A percentile compares a stretch with the other conserved stretches of the same genome.
phyloP scores from a whole-genome alignment of 2,113 vertebrate species.

The Glareola pratincola region DNA sequence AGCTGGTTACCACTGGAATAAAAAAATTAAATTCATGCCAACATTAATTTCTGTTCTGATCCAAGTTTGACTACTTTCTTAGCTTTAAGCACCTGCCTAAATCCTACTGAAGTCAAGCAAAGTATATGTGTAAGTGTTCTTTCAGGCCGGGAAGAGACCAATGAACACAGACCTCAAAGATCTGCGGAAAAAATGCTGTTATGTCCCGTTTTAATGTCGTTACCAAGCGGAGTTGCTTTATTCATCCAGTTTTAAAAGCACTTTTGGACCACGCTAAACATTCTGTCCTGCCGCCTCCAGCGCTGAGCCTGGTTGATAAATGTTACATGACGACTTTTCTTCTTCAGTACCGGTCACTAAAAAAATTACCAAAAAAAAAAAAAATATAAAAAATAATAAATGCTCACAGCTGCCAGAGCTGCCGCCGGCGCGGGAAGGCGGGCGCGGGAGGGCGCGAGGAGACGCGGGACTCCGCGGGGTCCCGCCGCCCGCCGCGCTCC shows the following conservation, averaged over 20 bases:
- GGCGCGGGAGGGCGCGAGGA: too few species aligned
- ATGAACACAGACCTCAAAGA: background rate
- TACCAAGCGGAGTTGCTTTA: background rate
- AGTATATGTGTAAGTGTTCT: background rate
- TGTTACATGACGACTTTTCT: background rate
- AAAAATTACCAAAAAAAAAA: background rate
- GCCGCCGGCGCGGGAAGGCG: background rate
- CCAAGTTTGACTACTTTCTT: background rate
- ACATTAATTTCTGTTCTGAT: background rate
- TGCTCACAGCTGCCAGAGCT: background rate
- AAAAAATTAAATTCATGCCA: background rate
- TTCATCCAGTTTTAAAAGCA: background rate
- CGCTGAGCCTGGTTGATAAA: background rate
- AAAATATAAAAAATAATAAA: too few species aligned
- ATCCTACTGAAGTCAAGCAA: background rate
- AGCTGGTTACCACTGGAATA: background rate
- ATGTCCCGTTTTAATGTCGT: background rate
- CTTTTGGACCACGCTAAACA: background rate
- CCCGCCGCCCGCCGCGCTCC: background rate
- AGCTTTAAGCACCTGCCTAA: background rate
- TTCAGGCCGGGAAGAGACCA: background rate
- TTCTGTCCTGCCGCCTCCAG: background rate
- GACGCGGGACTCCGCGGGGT: fast-evolving
- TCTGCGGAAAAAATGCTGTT: background rate
- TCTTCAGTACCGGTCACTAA: background rate